Base-by-base conservation (phyloP, 2,113 vertebrate genomes). In the Pica pica region DNA sequence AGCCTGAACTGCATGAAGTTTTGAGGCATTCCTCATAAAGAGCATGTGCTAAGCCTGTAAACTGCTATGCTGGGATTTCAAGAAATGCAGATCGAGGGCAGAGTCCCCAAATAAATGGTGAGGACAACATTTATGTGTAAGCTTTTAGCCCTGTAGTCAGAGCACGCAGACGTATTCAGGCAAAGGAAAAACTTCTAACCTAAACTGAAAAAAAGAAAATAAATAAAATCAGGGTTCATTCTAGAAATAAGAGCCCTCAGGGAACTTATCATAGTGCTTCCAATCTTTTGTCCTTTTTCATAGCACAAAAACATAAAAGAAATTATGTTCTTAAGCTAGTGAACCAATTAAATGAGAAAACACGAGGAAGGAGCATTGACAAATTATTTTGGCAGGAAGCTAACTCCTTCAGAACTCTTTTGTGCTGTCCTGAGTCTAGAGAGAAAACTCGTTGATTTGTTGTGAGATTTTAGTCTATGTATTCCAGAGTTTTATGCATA, bases 351-450 rank as follows among this genome's bases (percentile, higher is more conserved):
- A 93, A 90, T 44, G 11, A 75, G 61, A 87, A 90, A 30, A 86
- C 16, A 33, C 24, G 13, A 91, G 49, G 22, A 75, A 83, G 67
- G 20, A 41, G 14, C 1, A 1, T 12, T 76, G 28, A 26, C 67
- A 80, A 88, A 89, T 67, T 67, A 79, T 79, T 95, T 90, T 87
- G 80, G 65, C 46, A 95, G 39, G 39, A 89, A 47, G 20, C 22
- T 55, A 61, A 70, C 30, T 83, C 26, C 33, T 89, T 60, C 71
- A 75, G 89, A 95, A 41, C 19, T 69, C 56, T 71, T 74, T 74
- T 90, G 57, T 86, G 28, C 41, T 89, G 20, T 28, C 42, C 22
- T 33, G 42, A 78, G 46, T 56, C 37, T 52, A 81, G 56, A 87
- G 27, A 85, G 63, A 92, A 75, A 85, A 42, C 26, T 42, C 2